Percentiles rank a stretch among this genome's conserved stretches.
These are phyloP conservation scores for Stenichneumon culpator DNA, from an alignment of 2,888 invertebrate genomes.

Conservation along the genomic window DNA sequence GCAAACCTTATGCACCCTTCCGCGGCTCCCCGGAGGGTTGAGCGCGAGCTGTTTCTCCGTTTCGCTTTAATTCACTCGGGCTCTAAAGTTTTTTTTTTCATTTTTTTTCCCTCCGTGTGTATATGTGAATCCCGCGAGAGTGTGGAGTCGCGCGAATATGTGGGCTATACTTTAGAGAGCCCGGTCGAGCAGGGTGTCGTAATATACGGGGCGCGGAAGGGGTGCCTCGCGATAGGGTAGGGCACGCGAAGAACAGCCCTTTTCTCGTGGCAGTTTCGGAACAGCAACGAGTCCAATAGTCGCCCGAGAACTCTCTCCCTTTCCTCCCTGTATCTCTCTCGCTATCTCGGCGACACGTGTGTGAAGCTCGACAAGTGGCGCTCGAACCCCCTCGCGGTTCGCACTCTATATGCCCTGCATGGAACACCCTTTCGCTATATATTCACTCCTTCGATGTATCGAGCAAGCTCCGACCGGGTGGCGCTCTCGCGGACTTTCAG, in stretches of 20 bases:
- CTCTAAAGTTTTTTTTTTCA: slow-evolving; percentile 77
- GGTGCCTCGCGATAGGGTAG: slow-evolving; percentile 12
- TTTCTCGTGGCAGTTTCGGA: slow-evolving; percentile 34
- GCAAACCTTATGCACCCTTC: slow-evolving; percentile 71
- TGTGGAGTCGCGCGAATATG: slow-evolving; percentile 27
- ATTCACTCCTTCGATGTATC: slow-evolving; percentile 16
- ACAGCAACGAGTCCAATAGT: slow-evolving; percentile 55
- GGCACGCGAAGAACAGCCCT: slow-evolving; percentile 56
- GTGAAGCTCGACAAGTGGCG: slow-evolving; percentile 69
- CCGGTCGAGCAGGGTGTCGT: slow-evolving; percentile 21
- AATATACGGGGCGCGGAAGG: slow-evolving; percentile 42
- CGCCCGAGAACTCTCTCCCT: slow-evolving; percentile 16
- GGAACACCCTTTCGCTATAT: slow-evolving; percentile 53
- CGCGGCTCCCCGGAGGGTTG: slow-evolving; percentile 52
- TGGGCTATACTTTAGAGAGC: slow-evolving; percentile 42
- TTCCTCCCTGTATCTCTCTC: neutral
- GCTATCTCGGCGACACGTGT: slow-evolving; percentile 57
- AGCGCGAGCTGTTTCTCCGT: slow-evolving; percentile 59
- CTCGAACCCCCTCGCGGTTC: slow-evolving; percentile 59
- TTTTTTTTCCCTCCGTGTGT: neutral
- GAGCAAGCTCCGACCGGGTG: slow-evolving; percentile 7
- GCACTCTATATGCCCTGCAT: slow-evolving; percentile 27
- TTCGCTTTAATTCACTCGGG: slow-evolving; percentile 82
- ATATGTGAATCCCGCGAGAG: slow-evolving; percentile 8
- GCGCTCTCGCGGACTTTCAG: neutral